These are phyloP conservation scores for Motacilla tschutschensis DNA, from an alignment of 2,113 vertebrate species.

Conservation along the genomic window DNA sequence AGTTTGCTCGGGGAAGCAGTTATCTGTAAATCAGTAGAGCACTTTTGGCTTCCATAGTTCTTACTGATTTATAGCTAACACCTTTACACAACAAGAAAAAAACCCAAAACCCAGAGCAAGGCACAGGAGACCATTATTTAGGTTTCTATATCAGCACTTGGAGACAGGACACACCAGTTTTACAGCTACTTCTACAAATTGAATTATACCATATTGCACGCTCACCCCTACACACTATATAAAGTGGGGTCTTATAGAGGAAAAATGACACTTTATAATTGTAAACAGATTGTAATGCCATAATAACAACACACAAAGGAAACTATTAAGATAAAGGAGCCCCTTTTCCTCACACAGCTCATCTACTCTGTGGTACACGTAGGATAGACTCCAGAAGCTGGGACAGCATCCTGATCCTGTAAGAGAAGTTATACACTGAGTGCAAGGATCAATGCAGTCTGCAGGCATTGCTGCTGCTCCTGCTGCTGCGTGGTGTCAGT, in stretches of 20 bases:
- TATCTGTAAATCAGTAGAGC: conserved; percentile 20
- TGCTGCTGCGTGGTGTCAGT: not conserved
- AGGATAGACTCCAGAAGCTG: not conserved
- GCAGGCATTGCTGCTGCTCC: not conserved
- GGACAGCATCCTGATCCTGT: not conserved
- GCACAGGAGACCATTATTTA: not conserved
- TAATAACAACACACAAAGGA: not conserved
- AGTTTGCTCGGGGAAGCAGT: not conserved
- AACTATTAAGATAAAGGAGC: not conserved
- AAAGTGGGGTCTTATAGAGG: not conserved
- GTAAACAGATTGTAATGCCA: not conserved
- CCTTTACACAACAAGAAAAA: not conserved
- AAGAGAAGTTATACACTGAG: not conserved
- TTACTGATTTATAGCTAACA: conserved; percentile 25
- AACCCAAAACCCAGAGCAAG: not conserved
- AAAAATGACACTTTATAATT: not conserved
- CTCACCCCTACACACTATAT: fast-evolving
- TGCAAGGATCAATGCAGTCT: not conserved
- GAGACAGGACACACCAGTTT: not conserved
- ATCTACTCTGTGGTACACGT: not conserved
- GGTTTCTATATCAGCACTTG: not conserved
- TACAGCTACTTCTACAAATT: not conserved
- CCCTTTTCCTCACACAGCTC: not conserved
- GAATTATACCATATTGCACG: not conserved
- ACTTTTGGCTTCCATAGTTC: conserved; percentile 5